Conservation (phyloP, 2,797 vertebrate genomes). For the Spinibarbus caldwelli region DNA sequence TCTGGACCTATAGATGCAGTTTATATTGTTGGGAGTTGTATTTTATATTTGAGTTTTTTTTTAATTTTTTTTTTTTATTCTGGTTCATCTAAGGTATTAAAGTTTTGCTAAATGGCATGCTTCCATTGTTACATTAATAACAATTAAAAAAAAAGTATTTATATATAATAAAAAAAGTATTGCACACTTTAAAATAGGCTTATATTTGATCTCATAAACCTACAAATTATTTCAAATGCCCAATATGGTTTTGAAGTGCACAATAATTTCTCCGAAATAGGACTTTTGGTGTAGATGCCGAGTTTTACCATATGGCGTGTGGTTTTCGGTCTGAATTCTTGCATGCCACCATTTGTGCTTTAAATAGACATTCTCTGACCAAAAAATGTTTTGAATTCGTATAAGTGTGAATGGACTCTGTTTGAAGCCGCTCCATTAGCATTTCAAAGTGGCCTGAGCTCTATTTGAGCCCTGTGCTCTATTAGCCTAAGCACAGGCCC, state of each 20-base stretch:
- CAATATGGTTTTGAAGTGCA: not conserved
- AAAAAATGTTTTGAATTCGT: slow-evolving; percentile 89
- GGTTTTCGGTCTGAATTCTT: slow-evolving; percentile 45
- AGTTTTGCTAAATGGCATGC: not conserved
- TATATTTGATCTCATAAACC: not conserved
- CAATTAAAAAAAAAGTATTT: not conserved
- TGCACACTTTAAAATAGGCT: not conserved
- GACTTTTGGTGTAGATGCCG: not conserved
- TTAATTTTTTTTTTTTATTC: not conserved
- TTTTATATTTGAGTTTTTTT: no score
- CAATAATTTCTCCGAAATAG: not conserved
- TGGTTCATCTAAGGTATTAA: not conserved
- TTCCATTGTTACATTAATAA: not conserved
- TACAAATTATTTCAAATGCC: not conserved
- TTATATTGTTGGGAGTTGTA: not conserved
- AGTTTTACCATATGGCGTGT: slow-evolving; percentile 27
- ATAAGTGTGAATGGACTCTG: slow-evolving; percentile 91
- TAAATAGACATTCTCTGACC: slow-evolving; percentile 76
- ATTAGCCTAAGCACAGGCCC: slow-evolving; percentile 86
- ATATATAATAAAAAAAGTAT: not conserved
- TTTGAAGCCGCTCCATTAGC: slow-evolving; percentile 90
- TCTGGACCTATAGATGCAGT: not conserved
- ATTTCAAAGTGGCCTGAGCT: slow-evolving; percentile 93
- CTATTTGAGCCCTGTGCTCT: slow-evolving; percentile 83
- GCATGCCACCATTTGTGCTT: slow-evolving; percentile 43